A percentile compares a stretch with the other conserved stretches of the same genome.
phyloP scores from a whole-genome alignment of 2,797 vertebrate genomes.

The Betta splendens region DNA sequence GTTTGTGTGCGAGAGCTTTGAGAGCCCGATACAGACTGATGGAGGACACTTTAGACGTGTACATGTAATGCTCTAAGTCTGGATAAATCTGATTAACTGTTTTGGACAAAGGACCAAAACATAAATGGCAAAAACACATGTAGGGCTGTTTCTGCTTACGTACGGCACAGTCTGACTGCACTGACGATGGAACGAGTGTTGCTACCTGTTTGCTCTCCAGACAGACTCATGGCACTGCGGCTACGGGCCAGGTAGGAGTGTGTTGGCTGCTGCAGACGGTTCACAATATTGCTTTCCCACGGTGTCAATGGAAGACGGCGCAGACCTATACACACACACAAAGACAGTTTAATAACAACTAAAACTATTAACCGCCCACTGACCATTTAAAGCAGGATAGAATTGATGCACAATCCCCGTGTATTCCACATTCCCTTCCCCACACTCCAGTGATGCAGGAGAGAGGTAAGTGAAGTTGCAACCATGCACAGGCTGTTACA shows the following conservation, averaged over 20 bases:
- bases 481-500: constrained; percentile 44
- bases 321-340: constrained; percentile 78
- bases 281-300: constrained; percentile 94
- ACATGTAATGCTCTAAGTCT: constrained; percentile 68
- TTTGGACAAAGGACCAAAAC: constrained; percentile 37
- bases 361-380: constrained; percentile 23
- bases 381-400: constrained; percentile 39
- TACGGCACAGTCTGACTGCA: background rate
- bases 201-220: constrained; percentile 92
- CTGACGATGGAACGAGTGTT: background rate
- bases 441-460: constrained; percentile 5
- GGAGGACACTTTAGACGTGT: constrained; percentile 58
- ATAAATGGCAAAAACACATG: constrained; percentile 4
- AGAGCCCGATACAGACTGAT: constrained; percentile 55
- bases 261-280: constrained; percentile 94
- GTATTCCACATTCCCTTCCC: constrained; percentile 1
- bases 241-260: constrained; percentile 97
- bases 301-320: constrained; percentile 90
- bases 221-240: constrained; percentile 92
- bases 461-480: constrained; percentile 15
- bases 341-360: constrained; percentile 30
- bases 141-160: background rate
- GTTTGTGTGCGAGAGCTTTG: constrained; percentile 31
- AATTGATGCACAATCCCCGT: constrained; percentile 15
- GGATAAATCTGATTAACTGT: constrained; percentile 64